Evolutionary conservation across 2,888 invertebrate genomes (phyloP), one percentile per base, ranked within the genome.

Genomic region (Drosophila sordidapex): DNA sequence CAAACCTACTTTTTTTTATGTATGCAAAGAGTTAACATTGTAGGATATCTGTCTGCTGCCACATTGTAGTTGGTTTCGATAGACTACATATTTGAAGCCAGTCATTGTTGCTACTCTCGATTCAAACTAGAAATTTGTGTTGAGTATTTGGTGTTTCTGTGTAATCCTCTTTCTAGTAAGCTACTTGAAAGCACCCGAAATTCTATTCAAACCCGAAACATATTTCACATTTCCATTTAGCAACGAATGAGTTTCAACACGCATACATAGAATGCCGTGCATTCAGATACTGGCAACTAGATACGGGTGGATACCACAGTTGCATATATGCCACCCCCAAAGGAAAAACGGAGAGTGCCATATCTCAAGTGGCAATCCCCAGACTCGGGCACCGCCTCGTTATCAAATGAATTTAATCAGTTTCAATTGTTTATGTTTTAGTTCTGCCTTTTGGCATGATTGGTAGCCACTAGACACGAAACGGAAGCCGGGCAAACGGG

Each of bases 391-490:
- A 36, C 48, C 75, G 74, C 62, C 90, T 82, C 68, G 80, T 87
- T 87, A 90, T 88, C 90, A 83, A 83, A 79, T 90, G 87, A 87
- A 87, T 82, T 90, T 88, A 89, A 89, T 90, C 90, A 87, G 83
- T 81, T 90, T 88, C 85, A 89, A 90, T 90, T 89, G 91, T 83
- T 90, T 88, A 83, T 87, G 83, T 74, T 89, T 81, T 76, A 69
- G 66, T 65, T 62, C 59, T 70, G 66, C 38, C 72, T 74, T 73
- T 87, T 79, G 79, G 82, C 78, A 90, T 87, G 90, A 87, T 87
- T 90, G 74, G 90, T 90, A 74, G 90, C 56, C 58, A 36, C 62
- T 71, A 86, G 75, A 77, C 87, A 87, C 89, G 87, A 82, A 87
- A 74, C 66, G 83, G 78, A 71, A 80, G 72, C 40, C 74, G 57